Evolutionary conservation across 2,797 vertebrate species (phyloP).

Genomic region (Pseudocheirus occidentalis): DNA sequence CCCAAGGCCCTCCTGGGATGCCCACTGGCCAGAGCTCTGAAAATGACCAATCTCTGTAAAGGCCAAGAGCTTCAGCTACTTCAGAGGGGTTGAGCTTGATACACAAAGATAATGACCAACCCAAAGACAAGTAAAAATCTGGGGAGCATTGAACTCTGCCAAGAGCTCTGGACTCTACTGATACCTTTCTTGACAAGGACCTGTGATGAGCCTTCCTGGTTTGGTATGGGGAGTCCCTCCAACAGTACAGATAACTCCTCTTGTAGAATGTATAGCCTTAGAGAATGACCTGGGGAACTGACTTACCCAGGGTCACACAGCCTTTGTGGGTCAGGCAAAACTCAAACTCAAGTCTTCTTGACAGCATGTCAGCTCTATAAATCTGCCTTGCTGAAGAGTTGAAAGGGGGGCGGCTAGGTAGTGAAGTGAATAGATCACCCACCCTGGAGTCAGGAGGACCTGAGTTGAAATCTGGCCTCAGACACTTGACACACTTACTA

Average conservation of each 20-base stretch:
- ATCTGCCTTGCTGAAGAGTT: background rate
- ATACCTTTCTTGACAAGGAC: background rate
- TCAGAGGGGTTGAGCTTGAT: background rate
- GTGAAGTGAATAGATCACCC: too few species aligned
- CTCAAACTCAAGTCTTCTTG: background rate
- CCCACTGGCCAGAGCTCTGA: background rate
- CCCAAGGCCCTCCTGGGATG: background rate
- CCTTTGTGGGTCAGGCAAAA: background rate
- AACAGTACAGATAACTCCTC: background rate
- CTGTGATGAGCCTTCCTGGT: background rate
- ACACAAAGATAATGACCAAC: background rate
- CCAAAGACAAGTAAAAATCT: background rate
- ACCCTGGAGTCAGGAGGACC: too few species aligned
- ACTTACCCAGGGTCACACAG: too few species aligned
- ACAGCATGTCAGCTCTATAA: background rate
- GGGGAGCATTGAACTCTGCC: background rate
- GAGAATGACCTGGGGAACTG: background rate
- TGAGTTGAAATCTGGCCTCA: too few species aligned
- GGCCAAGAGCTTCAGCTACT: background rate
- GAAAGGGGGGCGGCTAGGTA: too few species aligned
- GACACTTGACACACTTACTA: too few species aligned
- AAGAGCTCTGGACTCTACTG: background rate
- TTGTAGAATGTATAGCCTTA: background rate
- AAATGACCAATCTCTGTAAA: background rate
- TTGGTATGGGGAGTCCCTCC: background rate